These are phyloP conservation scores for Hypomecis atomaria DNA, from an alignment of 2,888 invertebrate species.

Conservation along the genomic window DNA sequence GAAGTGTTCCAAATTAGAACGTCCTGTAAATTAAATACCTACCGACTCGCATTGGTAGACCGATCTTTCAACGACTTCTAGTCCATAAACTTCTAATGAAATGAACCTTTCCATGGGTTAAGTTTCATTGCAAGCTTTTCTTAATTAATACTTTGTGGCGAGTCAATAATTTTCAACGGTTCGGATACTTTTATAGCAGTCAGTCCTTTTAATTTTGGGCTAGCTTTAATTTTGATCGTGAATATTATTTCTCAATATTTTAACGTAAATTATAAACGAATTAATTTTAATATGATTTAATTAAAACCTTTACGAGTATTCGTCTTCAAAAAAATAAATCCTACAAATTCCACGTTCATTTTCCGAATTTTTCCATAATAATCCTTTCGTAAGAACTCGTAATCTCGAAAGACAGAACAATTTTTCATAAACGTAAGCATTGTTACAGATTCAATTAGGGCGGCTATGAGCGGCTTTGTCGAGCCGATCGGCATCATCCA, in stretches of 20 bases:
- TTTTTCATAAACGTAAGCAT: slow-evolving; percentile 20
- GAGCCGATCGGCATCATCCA: slow-evolving; percentile 37
- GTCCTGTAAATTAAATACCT: slow-evolving; percentile 57
- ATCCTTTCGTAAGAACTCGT: background rate
- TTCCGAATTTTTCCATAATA: background rate
- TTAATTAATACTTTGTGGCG: slow-evolving; percentile 3
- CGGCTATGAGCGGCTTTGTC: slow-evolving; percentile 28
- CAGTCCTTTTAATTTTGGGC: too few relatives aligned
- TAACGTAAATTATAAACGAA: too few relatives aligned
- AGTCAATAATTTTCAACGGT: slow-evolving; percentile 4
- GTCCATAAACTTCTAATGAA: slow-evolving; percentile 28
- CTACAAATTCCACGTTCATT: too few relatives aligned
- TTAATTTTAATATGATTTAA: too few relatives aligned
- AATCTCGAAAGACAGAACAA: background rate
- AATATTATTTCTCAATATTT: too few relatives aligned
- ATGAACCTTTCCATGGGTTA: slow-evolving; percentile 8
- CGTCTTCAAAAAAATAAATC: too few relatives aligned
- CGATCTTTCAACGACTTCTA: slow-evolving; percentile 35
- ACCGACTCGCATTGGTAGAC: slow-evolving; percentile 44
- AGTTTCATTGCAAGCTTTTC: slow-evolving; percentile 8
- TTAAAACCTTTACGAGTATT: too few relatives aligned
- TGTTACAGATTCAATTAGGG: slow-evolving; percentile 34
- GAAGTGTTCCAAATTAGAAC: slow-evolving; percentile 58
- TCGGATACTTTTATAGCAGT: background rate
- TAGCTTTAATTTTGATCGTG: too few relatives aligned